Percentiles rank a stretch among this genome's conserved stretches.
phyloP scores from a whole-genome alignment of 2,797 vertebrate genomes.

The Mionectes olivaceus region DNA sequence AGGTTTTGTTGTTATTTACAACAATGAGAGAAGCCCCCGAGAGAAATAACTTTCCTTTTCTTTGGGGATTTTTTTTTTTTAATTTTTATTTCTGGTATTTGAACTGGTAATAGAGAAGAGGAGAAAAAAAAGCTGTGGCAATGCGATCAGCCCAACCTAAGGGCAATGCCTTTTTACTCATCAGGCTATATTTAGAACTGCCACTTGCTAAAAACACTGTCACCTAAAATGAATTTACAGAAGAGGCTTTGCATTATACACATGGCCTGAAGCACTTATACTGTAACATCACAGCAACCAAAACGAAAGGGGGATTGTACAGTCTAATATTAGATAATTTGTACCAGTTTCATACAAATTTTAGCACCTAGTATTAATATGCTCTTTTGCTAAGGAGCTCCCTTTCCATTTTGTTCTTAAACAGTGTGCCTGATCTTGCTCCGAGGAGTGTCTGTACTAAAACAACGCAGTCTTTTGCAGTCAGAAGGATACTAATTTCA shows the following conservation, averaged over 20 bases:
- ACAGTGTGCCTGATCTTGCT: background rate
- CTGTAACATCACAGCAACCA: slow-evolving; percentile 56
- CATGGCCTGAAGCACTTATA: slow-evolving; percentile 27
- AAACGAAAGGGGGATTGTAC: slow-evolving; percentile 50
- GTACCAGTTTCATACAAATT: slow-evolving; percentile 16
- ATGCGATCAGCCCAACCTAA: slow-evolving; percentile 46
- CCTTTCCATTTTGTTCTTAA: background rate
- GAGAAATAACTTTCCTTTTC: background rate
- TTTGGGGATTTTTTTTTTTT: background rate
- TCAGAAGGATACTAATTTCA: background rate
- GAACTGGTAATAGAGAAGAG: background rate
- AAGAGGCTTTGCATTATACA: slow-evolving; percentile 46
- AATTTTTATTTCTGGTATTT: background rate
- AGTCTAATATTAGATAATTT: slow-evolving; percentile 52
- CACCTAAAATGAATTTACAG: slow-evolving; percentile 68
- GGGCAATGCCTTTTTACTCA: slow-evolving; percentile 59
- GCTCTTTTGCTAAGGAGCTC: slow-evolving; percentile 14
- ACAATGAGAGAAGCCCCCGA: background rate
- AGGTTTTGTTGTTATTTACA: background rate
- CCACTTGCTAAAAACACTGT: slow-evolving; percentile 65
- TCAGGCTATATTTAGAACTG: slow-evolving; percentile 67
- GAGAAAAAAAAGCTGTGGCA: slow-evolving; percentile 6
- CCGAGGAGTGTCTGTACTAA: background rate
- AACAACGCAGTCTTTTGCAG: background rate
- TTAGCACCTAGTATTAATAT: slow-evolving; percentile 4